Conservation (phyloP, 2,888 invertebrate genomes). For the Nymphalis c-album region DNA sequence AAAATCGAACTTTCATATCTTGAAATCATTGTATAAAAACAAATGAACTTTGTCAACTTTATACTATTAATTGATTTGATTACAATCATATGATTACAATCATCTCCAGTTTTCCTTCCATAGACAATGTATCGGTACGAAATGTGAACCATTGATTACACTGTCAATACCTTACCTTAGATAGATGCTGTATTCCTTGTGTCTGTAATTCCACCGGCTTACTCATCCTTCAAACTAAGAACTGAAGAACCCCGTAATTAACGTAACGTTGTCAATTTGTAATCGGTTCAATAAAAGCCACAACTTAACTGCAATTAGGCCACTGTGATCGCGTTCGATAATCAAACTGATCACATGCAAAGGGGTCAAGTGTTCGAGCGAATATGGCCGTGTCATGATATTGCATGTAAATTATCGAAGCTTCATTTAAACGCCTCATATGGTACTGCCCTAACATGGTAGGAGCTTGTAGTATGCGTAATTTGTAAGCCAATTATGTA, state of each 20-base stretch:
- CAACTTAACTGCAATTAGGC: slow-evolving; percentile 1
- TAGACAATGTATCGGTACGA: too few relatives aligned
- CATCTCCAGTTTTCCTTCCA: too few relatives aligned
- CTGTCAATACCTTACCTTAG: too few relatives aligned
- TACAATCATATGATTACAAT: too few relatives aligned
- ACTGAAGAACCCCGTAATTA: not conserved
- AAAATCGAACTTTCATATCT: too few relatives aligned
- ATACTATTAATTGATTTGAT: too few relatives aligned
- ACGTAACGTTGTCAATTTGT: not conserved
- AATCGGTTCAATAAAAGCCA: not conserved
- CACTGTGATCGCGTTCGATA: slow-evolving; percentile 16
- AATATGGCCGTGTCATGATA: slow-evolving; percentile 60
- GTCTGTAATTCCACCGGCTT: too few relatives aligned
- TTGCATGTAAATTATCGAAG: slow-evolving; percentile 61
- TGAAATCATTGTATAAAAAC: too few relatives aligned
- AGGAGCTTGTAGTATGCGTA: slow-evolving; percentile 18
- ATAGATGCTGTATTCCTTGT: too few relatives aligned
- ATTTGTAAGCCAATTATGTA: slow-evolving; percentile 25
- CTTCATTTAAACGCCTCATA: slow-evolving; percentile 53
- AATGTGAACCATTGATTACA: too few relatives aligned
- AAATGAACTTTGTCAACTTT: too few relatives aligned
- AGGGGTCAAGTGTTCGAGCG: slow-evolving; percentile 56
- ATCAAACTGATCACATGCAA: slow-evolving; percentile 44
- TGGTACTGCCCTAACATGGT: slow-evolving; percentile 45
- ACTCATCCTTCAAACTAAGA: too few relatives aligned